Evolutionary conservation across 2,797 vertebrate genomes (phyloP).

Genomic region (Liparis tanakae): DNA sequence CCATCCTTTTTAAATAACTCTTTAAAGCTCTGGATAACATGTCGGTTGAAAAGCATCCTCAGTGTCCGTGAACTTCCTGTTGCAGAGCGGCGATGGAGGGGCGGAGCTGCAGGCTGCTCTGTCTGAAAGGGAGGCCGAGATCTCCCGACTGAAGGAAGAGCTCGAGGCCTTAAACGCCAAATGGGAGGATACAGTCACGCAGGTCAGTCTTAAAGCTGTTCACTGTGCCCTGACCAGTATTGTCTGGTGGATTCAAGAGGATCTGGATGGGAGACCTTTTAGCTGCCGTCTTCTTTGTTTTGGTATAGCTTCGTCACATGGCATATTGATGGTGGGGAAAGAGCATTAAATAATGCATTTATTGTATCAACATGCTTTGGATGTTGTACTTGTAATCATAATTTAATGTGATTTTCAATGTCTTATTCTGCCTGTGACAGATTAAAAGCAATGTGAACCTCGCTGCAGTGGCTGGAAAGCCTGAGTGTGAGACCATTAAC

Average conservation of each 20-base stretch:
- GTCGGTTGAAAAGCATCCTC: background rate
- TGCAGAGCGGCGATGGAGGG: constrained; percentile 27
- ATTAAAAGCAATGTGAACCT: background rate
- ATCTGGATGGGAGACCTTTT: background rate
- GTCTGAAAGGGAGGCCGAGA: constrained; percentile 64
- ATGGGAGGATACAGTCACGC: constrained; percentile 13
- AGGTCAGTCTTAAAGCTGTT: constrained; percentile 50
- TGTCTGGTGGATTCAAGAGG: background rate
- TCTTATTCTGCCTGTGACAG: constrained; percentile 8
- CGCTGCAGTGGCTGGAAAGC: background rate
- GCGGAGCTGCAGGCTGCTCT: constrained; percentile 62
- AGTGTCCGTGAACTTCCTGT: constrained; percentile 21
- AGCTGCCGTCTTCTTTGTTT: background rate
- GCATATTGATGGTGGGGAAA: background rate
- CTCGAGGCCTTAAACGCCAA: constrained; percentile 25
- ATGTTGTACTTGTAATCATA: background rate
- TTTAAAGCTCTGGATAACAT: background rate
- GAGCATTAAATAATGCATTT: background rate
- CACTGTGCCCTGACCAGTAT: background rate
- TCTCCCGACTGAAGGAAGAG: constrained; percentile 62
- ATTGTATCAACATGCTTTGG: background rate
- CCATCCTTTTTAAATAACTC: background rate
- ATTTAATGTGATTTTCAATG: background rate
- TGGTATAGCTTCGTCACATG: background rate
- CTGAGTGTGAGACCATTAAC: constrained; percentile 11